Percentiles rank a stretch among this genome's conserved stretches.
phyloP scores from a whole-genome alignment of 2,113 vertebrate species.

The Channa maculata region DNA sequence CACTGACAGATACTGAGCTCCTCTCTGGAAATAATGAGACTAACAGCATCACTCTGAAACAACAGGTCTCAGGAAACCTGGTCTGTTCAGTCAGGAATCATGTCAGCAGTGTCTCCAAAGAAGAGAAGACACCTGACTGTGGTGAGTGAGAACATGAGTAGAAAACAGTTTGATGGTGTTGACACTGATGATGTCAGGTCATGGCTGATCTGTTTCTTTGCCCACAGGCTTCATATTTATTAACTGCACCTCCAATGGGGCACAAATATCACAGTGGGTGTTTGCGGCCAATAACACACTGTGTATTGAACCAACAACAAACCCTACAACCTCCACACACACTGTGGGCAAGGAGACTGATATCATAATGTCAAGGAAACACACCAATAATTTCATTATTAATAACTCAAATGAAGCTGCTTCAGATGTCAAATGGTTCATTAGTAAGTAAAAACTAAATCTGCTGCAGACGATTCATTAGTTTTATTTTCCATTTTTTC shows the following conservation, averaged over 20 bases:
- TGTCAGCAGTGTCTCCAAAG: conserved; percentile 12
- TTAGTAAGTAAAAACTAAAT: conserved; percentile 41
- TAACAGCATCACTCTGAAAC: conserved; percentile 50
- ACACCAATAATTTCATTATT: conserved; percentile 14
- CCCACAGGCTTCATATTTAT: conserved; percentile 48
- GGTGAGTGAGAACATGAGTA: too few relatives aligned
- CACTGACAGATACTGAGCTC: conserved; percentile 34
- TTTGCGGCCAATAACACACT: conserved; percentile 21
- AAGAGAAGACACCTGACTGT: too few relatives aligned
- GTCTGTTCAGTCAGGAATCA: conserved; percentile 50
- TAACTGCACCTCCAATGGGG: conserved; percentile 63
- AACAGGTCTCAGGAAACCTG: conserved; percentile 39
- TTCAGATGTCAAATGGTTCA: neutral
- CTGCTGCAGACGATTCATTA: too few relatives aligned
- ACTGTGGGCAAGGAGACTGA: conserved; percentile 49
- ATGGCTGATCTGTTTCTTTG: conserved; percentile 12
- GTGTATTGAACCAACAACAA: conserved; percentile 29
- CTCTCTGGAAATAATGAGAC: conserved; percentile 8
- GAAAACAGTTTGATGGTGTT: neutral
- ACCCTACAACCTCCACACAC: neutral
- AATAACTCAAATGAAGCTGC: conserved; percentile 20
- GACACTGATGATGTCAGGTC: neutral
- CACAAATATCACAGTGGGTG: conserved; percentile 52
- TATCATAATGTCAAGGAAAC: conserved; percentile 3
- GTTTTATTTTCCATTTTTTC: too few relatives aligned